Evolutionary conservation across 2,888 invertebrate species (phyloP).

Genomic region (Piscicola geometra): DNA sequence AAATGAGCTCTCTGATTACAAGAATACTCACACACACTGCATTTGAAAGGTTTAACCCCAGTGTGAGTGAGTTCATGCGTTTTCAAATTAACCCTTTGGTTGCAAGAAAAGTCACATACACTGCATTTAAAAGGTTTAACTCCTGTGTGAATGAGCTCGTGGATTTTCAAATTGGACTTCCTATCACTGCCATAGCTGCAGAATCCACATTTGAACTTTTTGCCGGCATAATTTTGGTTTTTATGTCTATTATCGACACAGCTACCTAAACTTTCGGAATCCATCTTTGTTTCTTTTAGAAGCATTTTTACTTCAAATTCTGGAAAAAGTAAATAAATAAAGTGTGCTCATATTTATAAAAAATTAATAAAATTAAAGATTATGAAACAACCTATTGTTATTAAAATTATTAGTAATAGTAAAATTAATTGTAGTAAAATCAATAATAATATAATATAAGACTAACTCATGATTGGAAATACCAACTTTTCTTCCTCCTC

Average conservation of each 20-base stretch:
- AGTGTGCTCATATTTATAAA: background rate
- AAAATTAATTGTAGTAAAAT: background rate
- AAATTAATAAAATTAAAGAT: no score
- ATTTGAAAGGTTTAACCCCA: conserved; percentile 26
- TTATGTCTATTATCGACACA: background rate
- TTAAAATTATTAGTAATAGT: no score
- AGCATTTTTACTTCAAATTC: background rate
- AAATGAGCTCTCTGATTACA: conserved; percentile 23
- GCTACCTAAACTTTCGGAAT: background rate
- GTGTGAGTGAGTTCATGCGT: conserved; percentile 30
- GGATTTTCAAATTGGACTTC: background rate
- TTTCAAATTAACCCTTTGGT: conserved; percentile 14
- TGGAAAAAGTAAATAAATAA: no score
- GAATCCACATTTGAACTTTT: background rate
- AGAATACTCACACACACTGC: conserved; percentile 23
- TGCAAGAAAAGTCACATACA: conserved; percentile 2
- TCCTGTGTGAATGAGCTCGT: background rate
- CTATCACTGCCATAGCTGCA: background rate
- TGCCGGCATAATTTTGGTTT: background rate
- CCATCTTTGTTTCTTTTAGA: background rate
- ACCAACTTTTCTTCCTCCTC: no score
- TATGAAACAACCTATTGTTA: no score
- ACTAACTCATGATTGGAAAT: no score
- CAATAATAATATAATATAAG: no score
- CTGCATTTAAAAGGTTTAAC: conserved; percentile 16